Percentiles rank a stretch among this genome's conserved stretches.
Conservation (phyloP, 2,888 invertebrate genomes). For the Geophilus truncorum region DNA sequence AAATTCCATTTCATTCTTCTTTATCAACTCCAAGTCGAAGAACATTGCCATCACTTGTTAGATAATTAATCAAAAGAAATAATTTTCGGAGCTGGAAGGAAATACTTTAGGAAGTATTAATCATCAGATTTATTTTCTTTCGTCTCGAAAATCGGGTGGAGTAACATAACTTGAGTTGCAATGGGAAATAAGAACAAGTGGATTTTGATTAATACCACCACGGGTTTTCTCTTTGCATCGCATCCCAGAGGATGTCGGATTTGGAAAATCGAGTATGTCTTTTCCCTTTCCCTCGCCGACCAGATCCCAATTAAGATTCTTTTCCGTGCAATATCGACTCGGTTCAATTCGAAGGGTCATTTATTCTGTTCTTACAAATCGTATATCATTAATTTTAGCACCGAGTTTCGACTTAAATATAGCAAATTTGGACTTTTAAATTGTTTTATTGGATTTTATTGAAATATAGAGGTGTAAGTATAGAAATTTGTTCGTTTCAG, state of each 20-base stretch:
- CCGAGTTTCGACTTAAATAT: too few species aligned
- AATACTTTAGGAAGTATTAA: slow-evolving; percentile 12
- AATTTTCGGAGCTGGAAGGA: not conserved
- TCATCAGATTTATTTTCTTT: slow-evolving; percentile 22
- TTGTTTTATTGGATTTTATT: not conserved
- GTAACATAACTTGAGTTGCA: not conserved
- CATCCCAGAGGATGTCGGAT: slow-evolving; percentile 18
- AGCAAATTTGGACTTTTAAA: not conserved
- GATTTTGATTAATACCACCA: slow-evolving; percentile 12
- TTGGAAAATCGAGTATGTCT: slow-evolving; percentile 20
- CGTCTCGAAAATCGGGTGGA: not conserved
- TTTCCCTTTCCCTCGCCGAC: not conserved
- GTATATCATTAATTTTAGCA: not conserved
- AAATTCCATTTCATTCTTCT: not conserved
- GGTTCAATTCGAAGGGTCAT: not conserved
- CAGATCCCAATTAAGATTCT: slow-evolving; percentile 27
- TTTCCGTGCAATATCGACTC: slow-evolving; percentile 3
- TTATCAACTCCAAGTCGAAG: not conserved
- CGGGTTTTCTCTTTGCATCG: not conserved
- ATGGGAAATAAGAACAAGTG: not conserved
- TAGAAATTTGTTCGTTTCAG: too few species aligned
- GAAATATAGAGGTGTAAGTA: too few species aligned
- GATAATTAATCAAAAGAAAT: slow-evolving; percentile 3
- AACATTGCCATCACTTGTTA: not conserved
- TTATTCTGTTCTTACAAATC: not conserved